phyloP scores from a whole-genome alignment of 2,797 vertebrate genomes.

The Scyliorhinus canicula region DNA sequence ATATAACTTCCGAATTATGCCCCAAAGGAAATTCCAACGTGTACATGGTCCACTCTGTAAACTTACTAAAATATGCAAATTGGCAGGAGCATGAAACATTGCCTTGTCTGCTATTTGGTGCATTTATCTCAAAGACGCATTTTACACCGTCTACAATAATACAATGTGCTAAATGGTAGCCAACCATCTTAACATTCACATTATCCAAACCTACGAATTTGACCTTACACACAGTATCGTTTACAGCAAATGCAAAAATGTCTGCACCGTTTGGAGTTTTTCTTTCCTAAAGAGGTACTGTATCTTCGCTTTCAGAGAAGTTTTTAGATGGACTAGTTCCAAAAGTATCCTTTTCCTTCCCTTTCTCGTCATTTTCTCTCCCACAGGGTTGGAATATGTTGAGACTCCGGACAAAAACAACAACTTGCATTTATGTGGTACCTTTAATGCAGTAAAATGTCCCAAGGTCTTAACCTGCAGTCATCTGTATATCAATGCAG shows the following conservation, averaged over 20 bases:
- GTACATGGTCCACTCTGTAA: not conserved
- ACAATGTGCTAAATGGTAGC: not conserved
- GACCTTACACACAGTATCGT: not conserved
- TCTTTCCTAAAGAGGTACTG: not conserved
- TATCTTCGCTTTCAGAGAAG: not conserved
- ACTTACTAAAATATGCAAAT: not conserved
- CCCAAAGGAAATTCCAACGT: not conserved
- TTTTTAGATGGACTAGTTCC: not conserved
- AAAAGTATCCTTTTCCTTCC: not conserved
- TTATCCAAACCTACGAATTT: not conserved
- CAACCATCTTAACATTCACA: not conserved
- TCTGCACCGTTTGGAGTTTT: not conserved
- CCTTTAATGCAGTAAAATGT: not conserved
- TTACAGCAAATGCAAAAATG: not conserved
- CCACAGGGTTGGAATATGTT: not conserved
- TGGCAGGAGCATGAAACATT: not conserved
- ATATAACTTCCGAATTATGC: not conserved
- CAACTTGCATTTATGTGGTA: not conserved
- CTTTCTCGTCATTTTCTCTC: not conserved
- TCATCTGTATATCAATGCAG: not conserved
- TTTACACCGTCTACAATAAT: not conserved
- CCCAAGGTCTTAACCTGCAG: not conserved
- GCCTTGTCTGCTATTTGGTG: not conserved
- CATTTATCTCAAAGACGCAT: not conserved
- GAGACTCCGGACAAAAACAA: not conserved